Evolutionary conservation across 2,113 vertebrate species (phyloP), one percentile per base, ranked within the genome.

Genomic region (Lophotis ruficrista): DNA sequence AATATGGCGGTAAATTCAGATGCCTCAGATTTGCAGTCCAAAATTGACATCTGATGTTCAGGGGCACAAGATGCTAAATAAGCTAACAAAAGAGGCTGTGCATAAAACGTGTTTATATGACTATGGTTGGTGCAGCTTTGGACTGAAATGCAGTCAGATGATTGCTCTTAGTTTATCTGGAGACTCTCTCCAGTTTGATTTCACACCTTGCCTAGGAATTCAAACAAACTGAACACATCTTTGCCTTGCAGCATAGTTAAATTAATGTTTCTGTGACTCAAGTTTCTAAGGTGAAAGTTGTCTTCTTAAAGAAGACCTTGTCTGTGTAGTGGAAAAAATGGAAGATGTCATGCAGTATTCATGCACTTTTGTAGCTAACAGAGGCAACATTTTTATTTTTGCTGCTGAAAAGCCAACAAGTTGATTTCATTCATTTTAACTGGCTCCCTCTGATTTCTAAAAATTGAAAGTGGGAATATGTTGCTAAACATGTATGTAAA

Each of bases 371-470:
- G 66, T 91, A 87, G 60, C 60, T 84, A 84, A 66, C 8, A 57
- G 77, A 45, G 16, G 48, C 57, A 68, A 85, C 47, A 41, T 88
- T 91, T 96, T 95, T 86, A 72, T 76, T 85, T 58, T 95, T 79
- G 70, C 37, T 37, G 51, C 56, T 64, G 69, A 61, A 23, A 50
- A 53, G 83, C 89, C 94, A 94, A 72, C 68, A 89, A 86, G 93
- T 87, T 16, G 30, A 73, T 89, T 95, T 95, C 61, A 91, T 91
- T 95, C 66, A 94, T 73, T 89, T 95, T 93, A 90, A 96, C 83
- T 93, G 31, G 31, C 91, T 94, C 91, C 71, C 61, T 89, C 87
- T 83, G 75, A 60, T 90, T 65, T 31, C 71, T n/a, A 5, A 50
- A 89, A 94, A 78, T 82, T 83, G 61, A 82, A 89, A 90, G 48